Base-by-base conservation (phyloP, 1,140 invertebrate genomes). In the Drosophila sucinea region DNA sequence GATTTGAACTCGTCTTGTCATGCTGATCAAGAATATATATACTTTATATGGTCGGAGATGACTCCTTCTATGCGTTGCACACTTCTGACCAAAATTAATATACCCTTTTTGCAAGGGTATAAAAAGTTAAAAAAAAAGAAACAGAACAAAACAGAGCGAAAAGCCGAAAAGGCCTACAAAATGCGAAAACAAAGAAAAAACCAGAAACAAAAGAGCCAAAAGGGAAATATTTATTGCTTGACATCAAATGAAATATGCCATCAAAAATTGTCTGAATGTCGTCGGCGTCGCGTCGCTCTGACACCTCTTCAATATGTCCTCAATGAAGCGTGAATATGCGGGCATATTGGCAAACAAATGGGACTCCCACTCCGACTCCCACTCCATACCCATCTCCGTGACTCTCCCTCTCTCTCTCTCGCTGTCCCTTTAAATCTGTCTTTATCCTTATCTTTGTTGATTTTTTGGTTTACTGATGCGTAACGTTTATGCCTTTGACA, bases 201-300 rank as follows among this genome's bases (percentile, higher is more conserved):
- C 69, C 32, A 27, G 4, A 27, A 60, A 65, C 64, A 60, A 63
- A 38, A 41, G 17, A 61, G 56, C 40, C 55, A 54, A 66, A 77
- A 69, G 60, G 63, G 70, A 76, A 83, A 87, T 79, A 87, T 87
- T 87, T 87, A 87, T 87, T 87, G 83, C 60, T 76, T 79, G 84
- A 72, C 84, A 69, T 78, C 79, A 71, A 87, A 83, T 87, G 80
- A 87, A 87, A 87, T 89, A 89, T 78, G 80, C 77, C 68, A 81
- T 84, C 84, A 84, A 78, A 58, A 87, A 89, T 84, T 77, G 84
- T 89, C 77, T 87, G 84, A 57, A 65, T 87, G 84, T 71, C 73
- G 67, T 27, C 29, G 62, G 17, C 44, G 44, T 51, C 44, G 23
- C 44, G 44, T 51, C 44, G 44, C 23, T 57, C 47, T 80, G 81